phyloP scores from a whole-genome alignment of 2,888 invertebrate genomes.

The Pachliopta kotzebuea region DNA sequence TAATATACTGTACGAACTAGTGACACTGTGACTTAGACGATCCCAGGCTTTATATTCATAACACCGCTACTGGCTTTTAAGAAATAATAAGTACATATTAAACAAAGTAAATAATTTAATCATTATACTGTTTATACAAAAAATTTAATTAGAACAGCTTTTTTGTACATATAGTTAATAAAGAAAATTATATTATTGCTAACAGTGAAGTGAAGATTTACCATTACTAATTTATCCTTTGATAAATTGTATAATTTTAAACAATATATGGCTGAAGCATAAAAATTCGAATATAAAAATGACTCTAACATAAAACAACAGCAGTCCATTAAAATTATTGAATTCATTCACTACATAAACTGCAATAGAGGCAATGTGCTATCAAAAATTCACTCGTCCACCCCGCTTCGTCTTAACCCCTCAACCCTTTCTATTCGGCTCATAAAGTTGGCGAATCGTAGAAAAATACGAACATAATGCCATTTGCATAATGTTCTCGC shows the following conservation, averaged over 20 bases:
- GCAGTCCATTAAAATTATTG: slow-evolving; percentile 9
- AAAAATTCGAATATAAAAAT: slow-evolving; percentile 7
- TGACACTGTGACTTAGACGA: not conserved
- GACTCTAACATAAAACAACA: slow-evolving; percentile 7
- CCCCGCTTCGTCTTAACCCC: slow-evolving; percentile 69
- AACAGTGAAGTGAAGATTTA: not conserved
- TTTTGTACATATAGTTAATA: too few species aligned
- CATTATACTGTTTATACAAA: too few species aligned
- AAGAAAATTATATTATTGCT: too few species aligned
- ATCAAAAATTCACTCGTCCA: slow-evolving; percentile 60
- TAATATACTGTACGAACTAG: slow-evolving; percentile 11
- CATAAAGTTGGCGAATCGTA: slow-evolving; percentile 75
- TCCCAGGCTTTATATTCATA: too few species aligned
- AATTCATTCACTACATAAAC: slow-evolving; percentile 48
- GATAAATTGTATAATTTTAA: not conserved
- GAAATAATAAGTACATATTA: too few species aligned
- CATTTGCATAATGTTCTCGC: slow-evolving; percentile 79
- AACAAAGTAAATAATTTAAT: too few species aligned
- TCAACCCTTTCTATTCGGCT: slow-evolving; percentile 73
- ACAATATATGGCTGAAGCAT: not conserved
- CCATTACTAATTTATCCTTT: not conserved
- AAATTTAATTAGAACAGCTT: too few species aligned
- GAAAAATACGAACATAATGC: slow-evolving; percentile 78
- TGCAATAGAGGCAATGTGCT: slow-evolving; percentile 60
- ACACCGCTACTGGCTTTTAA: too few species aligned